These are phyloP conservation scores for Drosophila phalerata DNA, from an alignment of 2,888 invertebrate species.

Conservation along the genomic window DNA sequence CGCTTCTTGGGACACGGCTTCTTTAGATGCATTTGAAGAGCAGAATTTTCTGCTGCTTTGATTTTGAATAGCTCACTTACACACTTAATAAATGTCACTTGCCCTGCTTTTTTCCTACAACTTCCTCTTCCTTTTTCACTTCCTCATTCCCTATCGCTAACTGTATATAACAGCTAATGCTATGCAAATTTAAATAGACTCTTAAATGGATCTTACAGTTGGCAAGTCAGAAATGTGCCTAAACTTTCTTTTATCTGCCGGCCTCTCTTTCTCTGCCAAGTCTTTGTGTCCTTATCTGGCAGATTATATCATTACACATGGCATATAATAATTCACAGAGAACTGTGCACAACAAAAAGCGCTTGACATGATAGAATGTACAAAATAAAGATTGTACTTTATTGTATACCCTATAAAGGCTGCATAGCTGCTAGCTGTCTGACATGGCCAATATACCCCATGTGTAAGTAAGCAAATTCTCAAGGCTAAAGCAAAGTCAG, in stretches of 20 bases:
- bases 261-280: not conserved
- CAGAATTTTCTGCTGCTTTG: constrained; percentile 71
- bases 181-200: constrained; percentile 71
- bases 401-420: constrained; percentile 10
- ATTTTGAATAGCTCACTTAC: constrained; percentile 74
- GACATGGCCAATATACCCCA: constrained; percentile 1
- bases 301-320: constrained; percentile 66
- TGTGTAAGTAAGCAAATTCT: not conserved
- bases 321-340: constrained; percentile 49
- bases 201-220: constrained; percentile 40
- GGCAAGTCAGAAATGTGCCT: constrained; percentile 29
- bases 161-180: constrained; percentile 48
- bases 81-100: constrained; percentile 70
- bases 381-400: not conserved
- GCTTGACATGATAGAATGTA: not conserved
- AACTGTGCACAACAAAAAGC: constrained; percentile 12
- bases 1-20: constrained; percentile 1
- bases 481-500: constrained; percentile 41
- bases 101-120: not conserved
- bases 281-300: not conserved
- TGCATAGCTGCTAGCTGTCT: not conserved
- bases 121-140: no score
- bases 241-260: constrained; percentile 53
- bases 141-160: not conserved
- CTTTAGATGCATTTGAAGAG: constrained; percentile 35